Evolutionary conservation across 2,888 invertebrate species (phyloP).

Genomic region (Acrocyrtus sp.): DNA sequence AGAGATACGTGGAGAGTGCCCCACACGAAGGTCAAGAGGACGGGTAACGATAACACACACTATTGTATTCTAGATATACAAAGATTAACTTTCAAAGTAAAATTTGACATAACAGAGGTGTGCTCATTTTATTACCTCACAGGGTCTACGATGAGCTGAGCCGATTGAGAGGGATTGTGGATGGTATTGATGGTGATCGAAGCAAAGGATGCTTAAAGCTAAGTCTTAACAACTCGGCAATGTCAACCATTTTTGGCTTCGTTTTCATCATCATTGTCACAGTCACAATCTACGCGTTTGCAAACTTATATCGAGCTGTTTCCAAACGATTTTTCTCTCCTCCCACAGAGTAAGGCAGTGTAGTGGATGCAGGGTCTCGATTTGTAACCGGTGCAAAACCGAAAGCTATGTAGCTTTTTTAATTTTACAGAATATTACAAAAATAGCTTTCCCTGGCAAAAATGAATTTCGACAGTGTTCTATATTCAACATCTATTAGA

Average conservation of each 20-base stretch:
- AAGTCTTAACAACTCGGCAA: constrained; percentile 80
- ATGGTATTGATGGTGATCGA: constrained; percentile 54
- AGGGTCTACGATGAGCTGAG: constrained; percentile 60
- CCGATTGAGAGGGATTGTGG: constrained; percentile 55
- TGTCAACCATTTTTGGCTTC: constrained; percentile 84
- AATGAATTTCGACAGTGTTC: no score
- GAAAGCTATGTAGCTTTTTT: no score
- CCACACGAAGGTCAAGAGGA: constrained; percentile 5
- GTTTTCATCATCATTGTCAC: constrained; percentile 81
- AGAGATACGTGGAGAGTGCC: constrained; percentile 9
- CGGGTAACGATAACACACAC: constrained; percentile 1
- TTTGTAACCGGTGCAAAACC: no score
- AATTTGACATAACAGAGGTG: no score
- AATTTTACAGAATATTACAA: no score
- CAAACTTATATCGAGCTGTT: constrained; percentile 82
- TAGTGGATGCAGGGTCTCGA: no score
- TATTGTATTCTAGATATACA: no score
- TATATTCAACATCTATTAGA: no score
- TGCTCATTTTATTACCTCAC: no score
- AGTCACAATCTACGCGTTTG: constrained; percentile 87
- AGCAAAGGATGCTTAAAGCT: constrained; percentile 30
- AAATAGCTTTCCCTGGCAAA: no score
- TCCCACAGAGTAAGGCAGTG: no score
- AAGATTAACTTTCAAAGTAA: no score
- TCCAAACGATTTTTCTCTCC: constrained; percentile 78